Evolutionary conservation across 2,888 invertebrate genomes (phyloP).

Genomic region (Patella pellucida): DNA sequence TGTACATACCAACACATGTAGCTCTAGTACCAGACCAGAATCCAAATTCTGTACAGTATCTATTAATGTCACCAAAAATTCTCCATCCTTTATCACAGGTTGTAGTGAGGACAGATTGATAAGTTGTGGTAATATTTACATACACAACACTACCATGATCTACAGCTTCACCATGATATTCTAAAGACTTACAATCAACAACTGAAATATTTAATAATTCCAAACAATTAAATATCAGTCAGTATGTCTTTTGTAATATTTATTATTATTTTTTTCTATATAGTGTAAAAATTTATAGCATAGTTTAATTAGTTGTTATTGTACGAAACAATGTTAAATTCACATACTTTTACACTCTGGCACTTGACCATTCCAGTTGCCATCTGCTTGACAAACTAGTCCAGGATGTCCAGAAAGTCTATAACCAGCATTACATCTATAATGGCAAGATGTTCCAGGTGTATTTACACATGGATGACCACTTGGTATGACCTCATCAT

Average conservation of each 20-base stretch:
- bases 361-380: conserved; percentile 45
- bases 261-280: too few relatives aligned
- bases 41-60: conserved; percentile 43
- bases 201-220: conserved; percentile 32
- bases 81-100: conserved; percentile 41
- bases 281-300: too few relatives aligned
- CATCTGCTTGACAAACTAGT: conserved; percentile 44
- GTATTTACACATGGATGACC: conserved; percentile 36
- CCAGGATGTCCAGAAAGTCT: conserved; percentile 44
- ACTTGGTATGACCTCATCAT: conserved; percentile 43
- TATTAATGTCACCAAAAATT: conserved; percentile 35
- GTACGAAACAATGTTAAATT: background rate
- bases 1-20: conserved; percentile 34
- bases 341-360: conserved; percentile 46
- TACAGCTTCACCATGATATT: conserved; percentile 30
- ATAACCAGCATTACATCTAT: conserved; percentile 40
- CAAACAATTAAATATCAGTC: too few relatives aligned
- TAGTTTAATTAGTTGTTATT: too few relatives aligned
- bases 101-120: conserved; percentile 31
- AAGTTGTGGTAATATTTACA: conserved; percentile 40
- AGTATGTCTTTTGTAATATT: too few relatives aligned
- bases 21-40: conserved; percentile 46
- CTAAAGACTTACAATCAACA: conserved; percentile 40
- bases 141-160: conserved; percentile 30
- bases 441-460: conserved; percentile 44